Evolutionary conservation across 2,797 vertebrate species (phyloP).

Genomic region (Aphelocoma californica): DNA sequence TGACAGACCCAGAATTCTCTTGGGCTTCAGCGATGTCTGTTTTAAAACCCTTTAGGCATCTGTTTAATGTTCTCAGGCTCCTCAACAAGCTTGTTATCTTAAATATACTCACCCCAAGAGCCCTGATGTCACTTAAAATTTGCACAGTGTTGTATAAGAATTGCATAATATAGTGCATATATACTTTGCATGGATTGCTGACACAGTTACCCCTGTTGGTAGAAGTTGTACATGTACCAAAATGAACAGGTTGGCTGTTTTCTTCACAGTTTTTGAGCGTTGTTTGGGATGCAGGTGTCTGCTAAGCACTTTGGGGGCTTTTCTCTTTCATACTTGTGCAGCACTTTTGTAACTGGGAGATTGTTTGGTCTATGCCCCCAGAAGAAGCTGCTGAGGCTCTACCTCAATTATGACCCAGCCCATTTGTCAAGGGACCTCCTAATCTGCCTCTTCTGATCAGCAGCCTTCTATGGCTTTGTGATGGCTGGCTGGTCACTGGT

Average conservation of each 20-base stretch:
- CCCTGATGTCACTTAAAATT: not conserved
- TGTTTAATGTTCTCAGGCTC: constrained; percentile 21
- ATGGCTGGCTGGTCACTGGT: not conserved
- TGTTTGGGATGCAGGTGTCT: not conserved
- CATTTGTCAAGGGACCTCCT: not conserved
- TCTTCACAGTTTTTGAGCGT: rapidly evolving
- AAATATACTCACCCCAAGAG: not conserved
- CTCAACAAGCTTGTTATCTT: constrained; percentile 13
- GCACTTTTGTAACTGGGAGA: not conserved
- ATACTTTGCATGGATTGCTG: not conserved
- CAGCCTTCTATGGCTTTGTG: not conserved
- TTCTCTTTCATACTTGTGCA: not conserved
- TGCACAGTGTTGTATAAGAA: not conserved
- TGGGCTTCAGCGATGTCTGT: not conserved
- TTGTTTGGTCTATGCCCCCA: not conserved
- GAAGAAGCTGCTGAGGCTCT: not conserved
- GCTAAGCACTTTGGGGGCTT: not conserved
- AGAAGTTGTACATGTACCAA: not conserved
- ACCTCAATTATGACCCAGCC: not conserved
- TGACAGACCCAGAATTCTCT: not conserved
- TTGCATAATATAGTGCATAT: not conserved
- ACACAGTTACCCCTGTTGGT: not conserved
- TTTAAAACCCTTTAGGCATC: constrained; percentile 13
- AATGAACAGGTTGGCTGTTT: not conserved
- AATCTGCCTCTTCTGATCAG: not conserved